Evolutionary conservation across 2,888 invertebrate genomes (phyloP), one percentile per base, ranked within the genome.

Genomic region (Caenorhabditis plicata): DNA sequence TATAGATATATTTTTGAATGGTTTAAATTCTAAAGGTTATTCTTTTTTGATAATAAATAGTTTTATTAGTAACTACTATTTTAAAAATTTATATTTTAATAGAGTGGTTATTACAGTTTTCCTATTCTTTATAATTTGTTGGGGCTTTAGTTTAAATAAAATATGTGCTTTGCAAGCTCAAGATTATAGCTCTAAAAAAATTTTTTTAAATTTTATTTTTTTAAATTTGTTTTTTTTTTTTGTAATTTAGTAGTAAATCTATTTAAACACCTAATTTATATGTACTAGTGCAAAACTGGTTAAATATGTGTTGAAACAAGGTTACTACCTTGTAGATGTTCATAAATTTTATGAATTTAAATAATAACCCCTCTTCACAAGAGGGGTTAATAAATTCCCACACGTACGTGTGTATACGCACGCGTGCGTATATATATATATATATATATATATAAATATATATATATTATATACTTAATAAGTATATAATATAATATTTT

Each of bases 91-190:
- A 35, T 56, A 62, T 53, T 69, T 52, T 62, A 64, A 57, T 54
- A 64, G 57, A 20, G 32, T 66, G 8, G 46, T 63, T 19, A 40
- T 64, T 31, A 41, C 64, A 42, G 43, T 67, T 50, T 56, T 67
- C 46, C 33, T 60, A 41, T 48, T 63, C 49, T 61, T 65, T 38
- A 46, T 60, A 43, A 51, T 64, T 58, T 68, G 53, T 45, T 64
- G 62, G 57, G 64, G 53, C 57, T 64, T 62, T 65, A 64, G 49
- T 67, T 64, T 64, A 63, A 32, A 41, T 15, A 66, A 68, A 67
- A 69, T 67, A 64, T 62, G 51, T 65, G 65, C 61, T 64, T 67
- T 69, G 66, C 69, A 69, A 52, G 57, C 63, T 65, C 51, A 63
- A 65, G 65, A 68, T 58, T 39, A 40, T 49, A 51, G 53, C 58